Percentiles rank a stretch among this genome's conserved stretches.
Conservation (phyloP, 1,140 invertebrate genomes). For the Bacillus rossius region DNA sequence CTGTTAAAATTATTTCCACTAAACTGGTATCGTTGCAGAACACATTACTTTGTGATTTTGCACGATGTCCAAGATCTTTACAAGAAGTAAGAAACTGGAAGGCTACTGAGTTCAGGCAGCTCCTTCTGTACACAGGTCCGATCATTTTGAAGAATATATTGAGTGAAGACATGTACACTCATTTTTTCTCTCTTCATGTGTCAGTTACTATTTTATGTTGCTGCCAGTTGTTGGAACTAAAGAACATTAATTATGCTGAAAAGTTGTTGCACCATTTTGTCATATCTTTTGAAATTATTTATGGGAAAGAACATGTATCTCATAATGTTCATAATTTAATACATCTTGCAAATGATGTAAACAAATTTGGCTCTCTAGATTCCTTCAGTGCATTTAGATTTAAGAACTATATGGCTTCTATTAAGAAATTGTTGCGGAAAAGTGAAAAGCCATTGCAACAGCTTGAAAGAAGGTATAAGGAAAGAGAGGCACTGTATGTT, state of each 20-base stretch:
- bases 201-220: conserved; percentile 11
- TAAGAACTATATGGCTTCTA: conserved; percentile 20
- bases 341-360: conserved; percentile 18
- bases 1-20: too few species aligned
- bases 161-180: conserved; percentile 5
- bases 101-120: conserved; percentile 21
- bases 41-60: too few species aligned
- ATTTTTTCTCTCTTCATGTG: conserved; percentile 12
- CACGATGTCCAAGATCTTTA: conserved; percentile 7
- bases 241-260: conserved; percentile 16
- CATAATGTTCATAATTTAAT: conserved; percentile 21
- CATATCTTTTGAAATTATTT: conserved; percentile 12
- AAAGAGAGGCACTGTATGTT: neutral
- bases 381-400: conserved; percentile 21
- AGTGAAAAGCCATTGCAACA: conserved; percentile 19
- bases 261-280: conserved; percentile 21
- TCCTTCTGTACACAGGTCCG: conserved; percentile 19
- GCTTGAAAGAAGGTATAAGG: conserved; percentile 5
- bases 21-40: too few species aligned
- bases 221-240: neutral
- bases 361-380: conserved; percentile 16
- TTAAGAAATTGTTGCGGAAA: conserved; percentile 19
- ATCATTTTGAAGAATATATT: conserved; percentile 14
- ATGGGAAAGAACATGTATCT: conserved; percentile 14
- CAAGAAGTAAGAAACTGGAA: conserved; percentile 14